Conservation (phyloP, 2,113 vertebrate genomes). For the Campylorhamphus procurvoides region DNA sequence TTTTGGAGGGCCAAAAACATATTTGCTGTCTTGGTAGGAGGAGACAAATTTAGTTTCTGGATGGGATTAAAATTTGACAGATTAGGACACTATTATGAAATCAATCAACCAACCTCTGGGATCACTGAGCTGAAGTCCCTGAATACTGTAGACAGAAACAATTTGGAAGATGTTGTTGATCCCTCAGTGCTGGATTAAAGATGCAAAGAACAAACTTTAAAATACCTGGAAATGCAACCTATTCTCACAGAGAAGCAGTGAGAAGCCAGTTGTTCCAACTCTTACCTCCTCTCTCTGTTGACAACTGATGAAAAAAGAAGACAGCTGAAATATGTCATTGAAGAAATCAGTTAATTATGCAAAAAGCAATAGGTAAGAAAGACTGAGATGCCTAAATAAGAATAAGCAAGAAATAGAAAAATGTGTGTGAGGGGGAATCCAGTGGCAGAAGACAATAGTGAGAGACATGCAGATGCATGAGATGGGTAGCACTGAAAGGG, state of each 20-base stretch:
- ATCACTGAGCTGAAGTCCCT: background rate
- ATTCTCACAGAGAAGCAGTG: background rate
- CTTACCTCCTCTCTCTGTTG: background rate
- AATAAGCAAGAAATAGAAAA: background rate
- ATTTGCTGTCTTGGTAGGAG: background rate
- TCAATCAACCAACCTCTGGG: background rate
- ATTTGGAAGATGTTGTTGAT: background rate
- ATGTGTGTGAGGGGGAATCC: background rate
- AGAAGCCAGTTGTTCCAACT: background rate
- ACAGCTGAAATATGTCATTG: background rate
- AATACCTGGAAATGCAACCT: background rate
- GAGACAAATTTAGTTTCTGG: background rate
- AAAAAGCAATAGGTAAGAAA: background rate
- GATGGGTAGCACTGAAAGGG: background rate
- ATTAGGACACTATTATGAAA: background rate
- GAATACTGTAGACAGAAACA: background rate
- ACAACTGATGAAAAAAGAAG: background rate
- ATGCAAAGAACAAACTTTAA: background rate
- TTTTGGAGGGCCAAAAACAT: too few species aligned
- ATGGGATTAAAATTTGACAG: background rate
- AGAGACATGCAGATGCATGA: background rate
- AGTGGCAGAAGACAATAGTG: background rate
- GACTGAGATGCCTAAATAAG: background rate
- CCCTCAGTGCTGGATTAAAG: background rate
- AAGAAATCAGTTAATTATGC: background rate